These are phyloP conservation scores for Xiphophorus maculatus DNA, from an alignment of 2,113 vertebrate genomes.

Conservation along the genomic window DNA sequence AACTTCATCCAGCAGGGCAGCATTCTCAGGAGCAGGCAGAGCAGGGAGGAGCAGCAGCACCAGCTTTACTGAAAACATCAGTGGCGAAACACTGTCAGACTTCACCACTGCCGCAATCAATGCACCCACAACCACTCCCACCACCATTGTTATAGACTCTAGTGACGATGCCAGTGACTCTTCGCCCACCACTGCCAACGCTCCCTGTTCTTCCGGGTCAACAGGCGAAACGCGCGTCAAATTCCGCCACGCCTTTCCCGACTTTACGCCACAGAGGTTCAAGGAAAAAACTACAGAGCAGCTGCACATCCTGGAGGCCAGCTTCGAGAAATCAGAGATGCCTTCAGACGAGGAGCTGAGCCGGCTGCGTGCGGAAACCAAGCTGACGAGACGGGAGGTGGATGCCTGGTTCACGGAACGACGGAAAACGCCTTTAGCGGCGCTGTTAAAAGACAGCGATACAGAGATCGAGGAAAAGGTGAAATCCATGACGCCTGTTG, in stretches of 20 bases:
- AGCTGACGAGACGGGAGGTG: slow-evolving; percentile 92
- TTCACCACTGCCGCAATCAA: neutral
- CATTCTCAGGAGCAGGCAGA: neutral
- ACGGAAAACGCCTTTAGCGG: slow-evolving; percentile 74
- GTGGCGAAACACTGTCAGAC: slow-evolving; percentile 10
- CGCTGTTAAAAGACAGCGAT: slow-evolving; percentile 72
- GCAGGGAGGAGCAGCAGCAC: neutral
- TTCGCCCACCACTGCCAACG: slow-evolving; percentile 73
- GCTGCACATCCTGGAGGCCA: slow-evolving; percentile 87
- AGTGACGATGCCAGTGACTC: slow-evolving; percentile 87
- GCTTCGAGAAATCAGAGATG: slow-evolving; percentile 85
- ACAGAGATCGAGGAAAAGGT: slow-evolving; percentile 18
- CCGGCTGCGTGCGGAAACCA: slow-evolving; percentile 87
- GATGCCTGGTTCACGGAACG: slow-evolving; percentile 95
- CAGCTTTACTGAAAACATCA: slow-evolving; percentile 22
- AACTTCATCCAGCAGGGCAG: slow-evolving; percentile 13
- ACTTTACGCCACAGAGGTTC: slow-evolving; percentile 91
- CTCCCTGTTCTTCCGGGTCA: slow-evolving; percentile 1
- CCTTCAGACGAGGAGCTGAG: slow-evolving; percentile 94
- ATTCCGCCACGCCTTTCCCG: slow-evolving; percentile 87
- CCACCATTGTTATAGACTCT: slow-evolving; percentile 92
- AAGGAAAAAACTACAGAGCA: slow-evolving; percentile 95
- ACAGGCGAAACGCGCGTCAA: slow-evolving; percentile 80
- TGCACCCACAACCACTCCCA: neutral
- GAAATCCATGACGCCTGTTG: neutral